phyloP scores from a whole-genome alignment of 2,888 invertebrate species.

The Ornithoptera alexandrae region DNA sequence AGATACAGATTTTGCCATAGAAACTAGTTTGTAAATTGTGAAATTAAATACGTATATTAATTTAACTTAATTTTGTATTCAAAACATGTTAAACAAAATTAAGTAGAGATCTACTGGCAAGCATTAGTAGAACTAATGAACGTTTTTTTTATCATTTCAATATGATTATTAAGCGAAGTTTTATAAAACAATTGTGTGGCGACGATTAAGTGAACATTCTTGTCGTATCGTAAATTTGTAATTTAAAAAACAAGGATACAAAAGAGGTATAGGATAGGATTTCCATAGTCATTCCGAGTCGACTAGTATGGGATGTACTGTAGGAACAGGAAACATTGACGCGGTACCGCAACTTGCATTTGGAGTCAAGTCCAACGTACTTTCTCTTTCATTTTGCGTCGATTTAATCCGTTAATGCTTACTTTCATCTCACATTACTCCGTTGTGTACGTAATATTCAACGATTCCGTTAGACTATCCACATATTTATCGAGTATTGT shows the following conservation, averaged over 20 bases:
- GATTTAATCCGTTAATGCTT: conserved; percentile 39
- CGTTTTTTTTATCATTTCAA: too few species aligned
- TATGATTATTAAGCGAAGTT: too few species aligned
- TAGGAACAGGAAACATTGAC: conserved; percentile 33
- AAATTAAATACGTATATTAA: too few species aligned
- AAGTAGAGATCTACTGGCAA: too few species aligned
- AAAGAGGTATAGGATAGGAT: not conserved
- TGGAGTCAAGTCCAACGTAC: conserved; percentile 33
- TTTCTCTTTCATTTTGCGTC: conserved; percentile 39
- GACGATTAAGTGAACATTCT: too few species aligned
- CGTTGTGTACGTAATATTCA: conserved; percentile 38
- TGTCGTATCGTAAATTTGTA: not conserved
- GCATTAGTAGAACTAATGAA: too few species aligned
- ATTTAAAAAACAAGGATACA: not conserved
- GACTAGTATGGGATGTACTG: not conserved
- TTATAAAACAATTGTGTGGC: too few species aligned
- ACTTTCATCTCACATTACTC: conserved; percentile 43
- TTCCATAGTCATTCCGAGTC: not conserved
- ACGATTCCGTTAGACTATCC: conserved; percentile 32
- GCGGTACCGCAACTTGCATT: conserved; percentile 36
- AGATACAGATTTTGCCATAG: too few species aligned
- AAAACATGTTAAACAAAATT: too few species aligned
- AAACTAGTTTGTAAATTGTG: too few species aligned
- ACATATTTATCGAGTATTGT: conserved; percentile 20
- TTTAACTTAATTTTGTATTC: too few species aligned